Percentiles rank a stretch among this genome's conserved stretches.
Evolutionary conservation across 2,888 invertebrate genomes (phyloP).

Genomic region (Chymomyza caudatula): DNA sequence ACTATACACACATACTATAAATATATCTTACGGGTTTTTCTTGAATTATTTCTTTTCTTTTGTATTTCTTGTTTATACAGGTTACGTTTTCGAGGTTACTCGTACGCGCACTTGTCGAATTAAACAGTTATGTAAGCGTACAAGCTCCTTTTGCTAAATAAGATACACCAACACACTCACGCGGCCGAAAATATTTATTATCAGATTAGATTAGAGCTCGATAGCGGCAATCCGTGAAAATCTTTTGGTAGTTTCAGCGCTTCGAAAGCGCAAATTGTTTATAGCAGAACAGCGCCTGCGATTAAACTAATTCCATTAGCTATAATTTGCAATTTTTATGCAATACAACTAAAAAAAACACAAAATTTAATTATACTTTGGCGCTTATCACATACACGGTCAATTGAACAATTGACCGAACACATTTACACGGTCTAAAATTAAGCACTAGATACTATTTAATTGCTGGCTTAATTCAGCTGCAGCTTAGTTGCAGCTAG

Average conservation of each 20-base stretch:
- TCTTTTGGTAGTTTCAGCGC: background rate
- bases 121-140: background rate
- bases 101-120: background rate
- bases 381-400: conserved; percentile 51
- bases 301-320: conserved; percentile 12
- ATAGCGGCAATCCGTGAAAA: background rate
- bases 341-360: background rate
- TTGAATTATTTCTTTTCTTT: background rate
- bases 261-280: background rate
- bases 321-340: conserved; percentile 6
- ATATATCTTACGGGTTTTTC: background rate
- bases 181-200: too few relatives aligned
- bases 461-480: background rate
- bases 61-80: background rate
- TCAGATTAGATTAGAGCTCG: conserved; percentile 1
- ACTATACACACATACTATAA: too few relatives aligned
- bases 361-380: background rate
- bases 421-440: conserved; percentile 13
- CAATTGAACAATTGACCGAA: conserved; percentile 9
- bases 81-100: conserved; percentile 39
- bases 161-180: too few relatives aligned
- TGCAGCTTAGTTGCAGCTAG: background rate
- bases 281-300: background rate
- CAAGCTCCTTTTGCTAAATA: background rate
- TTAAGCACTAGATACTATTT: conserved; percentile 12